phyloP scores from a whole-genome alignment of 2,113 vertebrate species.

The Lathamus discolor region DNA sequence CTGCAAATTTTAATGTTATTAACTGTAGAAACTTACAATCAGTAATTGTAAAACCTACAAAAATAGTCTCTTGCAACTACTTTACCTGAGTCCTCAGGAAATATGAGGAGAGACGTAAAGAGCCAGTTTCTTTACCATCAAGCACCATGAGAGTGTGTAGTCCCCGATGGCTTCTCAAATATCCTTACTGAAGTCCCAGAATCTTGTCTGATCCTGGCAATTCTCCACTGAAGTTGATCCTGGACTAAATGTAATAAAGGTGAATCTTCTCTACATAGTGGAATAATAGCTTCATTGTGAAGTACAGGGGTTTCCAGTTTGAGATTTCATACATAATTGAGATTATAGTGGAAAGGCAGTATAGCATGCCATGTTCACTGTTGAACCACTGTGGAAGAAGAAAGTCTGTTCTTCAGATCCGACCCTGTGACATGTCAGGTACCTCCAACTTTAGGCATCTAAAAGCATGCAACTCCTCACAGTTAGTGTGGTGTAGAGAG shows the following conservation, averaged over 20 bases:
- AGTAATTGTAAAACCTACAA: not conserved
- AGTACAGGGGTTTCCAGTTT: not conserved
- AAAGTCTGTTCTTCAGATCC: not conserved
- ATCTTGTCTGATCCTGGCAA: not conserved
- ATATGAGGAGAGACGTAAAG: not conserved
- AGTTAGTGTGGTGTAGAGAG: rapidly evolving
- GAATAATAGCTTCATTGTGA: not conserved
- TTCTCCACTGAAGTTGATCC: not conserved
- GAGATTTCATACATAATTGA: not conserved
- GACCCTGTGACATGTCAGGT: not conserved
- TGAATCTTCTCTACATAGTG: not conserved
- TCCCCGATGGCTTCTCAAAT: not conserved
- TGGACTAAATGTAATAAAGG: not conserved
- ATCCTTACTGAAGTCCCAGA: not conserved
- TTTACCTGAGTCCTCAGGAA: not conserved
- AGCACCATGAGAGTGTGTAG: not conserved
- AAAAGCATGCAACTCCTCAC: not conserved
- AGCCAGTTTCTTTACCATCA: not conserved
- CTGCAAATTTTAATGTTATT: not conserved
- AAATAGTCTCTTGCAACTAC: not conserved
- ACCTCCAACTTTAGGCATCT: not conserved
- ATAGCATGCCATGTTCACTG: not conserved
- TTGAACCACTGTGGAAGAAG: not conserved
- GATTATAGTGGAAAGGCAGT: not conserved
- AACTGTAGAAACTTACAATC: not conserved